Evolutionary conservation across 2,888 invertebrate species (phyloP).

Genomic region (Campoplex nolae): DNA sequence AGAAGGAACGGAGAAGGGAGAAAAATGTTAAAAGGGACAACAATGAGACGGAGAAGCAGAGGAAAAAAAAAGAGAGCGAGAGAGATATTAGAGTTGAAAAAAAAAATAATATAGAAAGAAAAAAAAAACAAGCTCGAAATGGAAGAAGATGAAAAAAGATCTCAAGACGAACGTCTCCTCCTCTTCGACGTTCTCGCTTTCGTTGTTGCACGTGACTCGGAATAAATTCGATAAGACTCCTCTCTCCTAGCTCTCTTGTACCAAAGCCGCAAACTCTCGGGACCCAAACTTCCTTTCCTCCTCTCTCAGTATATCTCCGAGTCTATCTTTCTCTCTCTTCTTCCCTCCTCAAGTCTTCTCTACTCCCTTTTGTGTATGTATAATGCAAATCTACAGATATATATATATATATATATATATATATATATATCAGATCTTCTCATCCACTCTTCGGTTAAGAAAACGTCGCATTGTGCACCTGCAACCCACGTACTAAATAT

Average conservation of each 20-base stretch:
- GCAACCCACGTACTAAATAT: conserved; percentile 54
- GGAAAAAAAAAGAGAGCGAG: conserved; percentile 29
- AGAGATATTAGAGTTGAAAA: conserved; percentile 34
- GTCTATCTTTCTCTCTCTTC: conserved; percentile 10
- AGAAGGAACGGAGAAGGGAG: conserved; percentile 50
- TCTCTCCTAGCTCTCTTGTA: conserved; percentile 48
- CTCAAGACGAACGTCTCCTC: conserved; percentile 46
- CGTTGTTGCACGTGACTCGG: conserved; percentile 75
- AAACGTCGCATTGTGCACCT: conserved; percentile 62
- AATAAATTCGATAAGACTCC: conserved; percentile 77
- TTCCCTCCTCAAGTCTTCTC: neutral
- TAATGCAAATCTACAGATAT: conserved; percentile 27
- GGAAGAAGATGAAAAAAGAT: conserved; percentile 60
- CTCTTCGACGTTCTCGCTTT: conserved; percentile 66
- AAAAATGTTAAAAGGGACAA: conserved; percentile 55
- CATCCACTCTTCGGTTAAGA: conserved; percentile 49
- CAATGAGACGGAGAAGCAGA: conserved; percentile 47
- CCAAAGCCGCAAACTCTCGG: conserved; percentile 62
- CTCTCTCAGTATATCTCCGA: conserved; percentile 23
- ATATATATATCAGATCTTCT: conserved; percentile 29
- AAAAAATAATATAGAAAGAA: conserved; percentile 7
- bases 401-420: conserved; percentile 40
- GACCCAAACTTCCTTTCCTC: conserved; percentile 59
- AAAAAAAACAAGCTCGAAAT: conserved; percentile 19
- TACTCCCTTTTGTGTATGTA: conserved; percentile 23